These are phyloP conservation scores for Tenthredo notha DNA, from an alignment of 2,888 invertebrate genomes.

Conservation along the genomic window DNA sequence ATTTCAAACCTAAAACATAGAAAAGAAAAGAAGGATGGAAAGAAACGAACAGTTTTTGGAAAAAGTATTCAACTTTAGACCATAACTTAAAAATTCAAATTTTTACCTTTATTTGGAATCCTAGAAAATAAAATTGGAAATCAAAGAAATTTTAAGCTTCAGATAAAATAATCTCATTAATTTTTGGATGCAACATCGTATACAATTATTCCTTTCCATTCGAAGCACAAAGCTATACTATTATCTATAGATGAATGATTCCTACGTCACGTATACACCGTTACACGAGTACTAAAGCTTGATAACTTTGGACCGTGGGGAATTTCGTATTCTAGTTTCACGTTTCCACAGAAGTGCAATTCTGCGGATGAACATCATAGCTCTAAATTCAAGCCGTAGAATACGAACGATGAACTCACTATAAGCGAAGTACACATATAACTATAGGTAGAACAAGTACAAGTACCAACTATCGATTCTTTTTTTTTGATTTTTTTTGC, in stretches of 20 bases:
- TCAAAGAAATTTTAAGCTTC: neutral
- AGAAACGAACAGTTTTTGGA: neutral
- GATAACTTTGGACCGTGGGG: constrained; percentile 3
- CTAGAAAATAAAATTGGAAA: neutral
- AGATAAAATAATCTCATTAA: neutral
- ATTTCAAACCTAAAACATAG: neutral
- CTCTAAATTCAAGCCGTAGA: neutral
- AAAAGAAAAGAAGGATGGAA: neutral
- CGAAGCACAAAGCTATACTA: neutral
- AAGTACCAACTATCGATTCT: too few species aligned
- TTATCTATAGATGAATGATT: neutral
- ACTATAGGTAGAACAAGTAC: too few species aligned
- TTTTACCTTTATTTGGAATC: neutral
- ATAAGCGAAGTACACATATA: too few species aligned
- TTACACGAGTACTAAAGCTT: neutral
- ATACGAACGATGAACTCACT: neutral
- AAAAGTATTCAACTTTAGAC: neutral
- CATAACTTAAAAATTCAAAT: neutral
- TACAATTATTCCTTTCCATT: neutral
- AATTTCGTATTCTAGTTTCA: neutral
- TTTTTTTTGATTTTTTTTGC: too few species aligned
- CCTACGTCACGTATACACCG: neutral
- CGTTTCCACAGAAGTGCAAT: constrained; percentile 1
- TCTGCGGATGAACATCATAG: constrained; percentile 17
- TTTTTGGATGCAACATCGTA: neutral